Conservation (phyloP, 2,113 vertebrate species). For the Calidris pugnax region DNA sequence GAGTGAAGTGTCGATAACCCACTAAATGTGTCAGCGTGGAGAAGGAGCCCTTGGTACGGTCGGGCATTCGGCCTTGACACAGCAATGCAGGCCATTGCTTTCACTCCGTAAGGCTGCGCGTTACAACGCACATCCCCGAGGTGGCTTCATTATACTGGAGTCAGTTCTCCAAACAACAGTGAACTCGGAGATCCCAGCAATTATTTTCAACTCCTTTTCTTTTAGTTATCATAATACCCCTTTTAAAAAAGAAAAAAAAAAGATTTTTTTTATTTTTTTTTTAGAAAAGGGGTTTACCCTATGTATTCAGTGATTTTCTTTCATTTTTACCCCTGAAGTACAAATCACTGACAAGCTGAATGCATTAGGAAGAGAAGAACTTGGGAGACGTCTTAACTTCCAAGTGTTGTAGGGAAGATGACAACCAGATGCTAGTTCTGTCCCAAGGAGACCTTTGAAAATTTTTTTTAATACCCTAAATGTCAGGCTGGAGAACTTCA, state of each 20-base stretch:
- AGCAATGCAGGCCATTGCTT: fast-evolving
- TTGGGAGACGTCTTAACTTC: neutral
- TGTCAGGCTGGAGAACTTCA: neutral
- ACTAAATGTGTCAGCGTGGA: neutral
- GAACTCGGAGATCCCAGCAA: neutral
- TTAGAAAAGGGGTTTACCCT: neutral
- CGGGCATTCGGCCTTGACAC: fast-evolving
- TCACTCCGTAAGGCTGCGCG: fast-evolving
- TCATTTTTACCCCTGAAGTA: neutral
- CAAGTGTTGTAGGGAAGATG: neutral
- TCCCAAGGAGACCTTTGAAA: neutral
- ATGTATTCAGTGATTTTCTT: neutral
- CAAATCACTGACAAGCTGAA: neutral
- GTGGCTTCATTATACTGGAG: neutral
- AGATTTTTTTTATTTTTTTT: neutral
- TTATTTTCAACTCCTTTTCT: neutral
- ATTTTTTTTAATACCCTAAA: neutral
- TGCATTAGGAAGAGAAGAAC: neutral
- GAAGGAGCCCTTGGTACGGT: neutral
- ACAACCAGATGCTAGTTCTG: neutral
- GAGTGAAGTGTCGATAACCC: neutral
- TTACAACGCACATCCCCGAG: neutral
- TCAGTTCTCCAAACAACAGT: neutral
- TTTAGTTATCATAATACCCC: neutral
- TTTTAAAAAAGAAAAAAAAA: neutral